Conservation (phyloP, 2,113 vertebrate species). For the Pipa parva region DNA sequence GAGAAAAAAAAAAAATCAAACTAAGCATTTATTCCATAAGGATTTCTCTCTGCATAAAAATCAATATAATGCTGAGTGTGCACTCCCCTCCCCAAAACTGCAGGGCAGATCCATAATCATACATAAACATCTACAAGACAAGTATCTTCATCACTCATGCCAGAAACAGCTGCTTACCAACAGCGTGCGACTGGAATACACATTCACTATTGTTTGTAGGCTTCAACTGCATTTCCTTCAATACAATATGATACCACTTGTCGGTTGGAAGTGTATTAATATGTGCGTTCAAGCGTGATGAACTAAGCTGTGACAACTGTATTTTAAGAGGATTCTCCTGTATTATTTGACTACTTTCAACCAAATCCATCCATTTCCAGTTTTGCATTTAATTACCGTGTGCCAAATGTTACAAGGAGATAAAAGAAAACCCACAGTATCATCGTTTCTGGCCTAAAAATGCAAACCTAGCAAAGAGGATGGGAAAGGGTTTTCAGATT, state of each 20-base stretch:
- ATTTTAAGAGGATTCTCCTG: conserved; percentile 9
- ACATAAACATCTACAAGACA: not conserved
- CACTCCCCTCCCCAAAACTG: not conserved
- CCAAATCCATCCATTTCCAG: conserved; percentile 9
- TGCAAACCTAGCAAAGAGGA: not conserved
- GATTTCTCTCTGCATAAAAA: no score
- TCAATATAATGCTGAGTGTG: no score
- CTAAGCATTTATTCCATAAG: no score
- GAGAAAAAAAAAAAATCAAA: no score
- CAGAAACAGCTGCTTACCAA: conserved; percentile 16
- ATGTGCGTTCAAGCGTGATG: not conserved
- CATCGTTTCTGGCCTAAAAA: not conserved
- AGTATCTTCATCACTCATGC: not conserved
- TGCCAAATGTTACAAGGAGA: conserved; percentile 1
- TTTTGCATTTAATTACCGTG: conserved; percentile 8
- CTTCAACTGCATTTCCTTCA: not conserved
- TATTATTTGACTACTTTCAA: conserved; percentile 6
- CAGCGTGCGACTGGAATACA: not conserved
- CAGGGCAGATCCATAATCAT: not conserved
- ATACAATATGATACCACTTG: not conserved
- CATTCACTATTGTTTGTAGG: not conserved
- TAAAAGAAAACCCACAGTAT: not conserved
- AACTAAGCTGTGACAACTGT: not conserved
- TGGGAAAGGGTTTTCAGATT: no score
- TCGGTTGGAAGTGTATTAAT: conserved; percentile 2